Evolutionary conservation across 35 echinoderm and acorn worm genomes (phyloP).

Genomic region (Lytechinus pictus): DNA sequence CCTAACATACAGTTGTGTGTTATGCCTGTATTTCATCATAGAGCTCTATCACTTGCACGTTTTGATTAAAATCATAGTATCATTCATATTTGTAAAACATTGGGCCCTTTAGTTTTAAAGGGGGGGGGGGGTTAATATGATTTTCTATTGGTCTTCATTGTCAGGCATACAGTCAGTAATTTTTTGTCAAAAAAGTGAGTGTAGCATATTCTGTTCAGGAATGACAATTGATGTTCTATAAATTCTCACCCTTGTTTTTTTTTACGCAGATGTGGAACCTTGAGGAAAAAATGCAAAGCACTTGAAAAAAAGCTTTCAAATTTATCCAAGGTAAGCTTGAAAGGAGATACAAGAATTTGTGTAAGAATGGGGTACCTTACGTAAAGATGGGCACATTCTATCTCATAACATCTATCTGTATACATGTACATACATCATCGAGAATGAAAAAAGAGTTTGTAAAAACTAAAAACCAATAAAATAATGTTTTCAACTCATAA

Average conservation of each 20-base stretch:
- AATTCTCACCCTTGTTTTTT: not conserved
- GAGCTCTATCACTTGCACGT: not conserved
- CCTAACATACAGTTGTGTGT: not conserved
- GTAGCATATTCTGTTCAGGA: not conserved
- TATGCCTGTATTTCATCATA: not conserved
- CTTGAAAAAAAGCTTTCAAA: slow-evolving; percentile 11
- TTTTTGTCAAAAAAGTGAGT: not conserved
- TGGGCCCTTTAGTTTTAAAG: not conserved
- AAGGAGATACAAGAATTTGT: not conserved
- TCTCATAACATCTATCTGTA: too few species aligned
- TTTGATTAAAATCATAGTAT: not conserved
- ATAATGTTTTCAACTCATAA: not conserved
- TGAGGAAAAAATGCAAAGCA: slow-evolving; percentile 26
- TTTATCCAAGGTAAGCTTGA: slow-evolving; percentile 8
- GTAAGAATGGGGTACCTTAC: not conserved
- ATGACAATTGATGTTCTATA: not conserved
- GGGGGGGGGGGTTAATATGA: too few species aligned
- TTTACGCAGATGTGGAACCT: not conserved
- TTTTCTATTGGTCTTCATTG: not conserved
- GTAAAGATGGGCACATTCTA: not conserved
- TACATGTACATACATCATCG: not conserved
- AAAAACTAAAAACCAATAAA: not conserved
- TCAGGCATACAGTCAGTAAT: not conserved
- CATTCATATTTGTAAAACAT: not conserved
- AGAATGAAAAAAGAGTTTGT: not conserved